Percentiles rank a stretch among this genome's conserved stretches.
Conservation (phyloP, 2,888 invertebrate genomes). For the Dryadula phaetusa region DNA sequence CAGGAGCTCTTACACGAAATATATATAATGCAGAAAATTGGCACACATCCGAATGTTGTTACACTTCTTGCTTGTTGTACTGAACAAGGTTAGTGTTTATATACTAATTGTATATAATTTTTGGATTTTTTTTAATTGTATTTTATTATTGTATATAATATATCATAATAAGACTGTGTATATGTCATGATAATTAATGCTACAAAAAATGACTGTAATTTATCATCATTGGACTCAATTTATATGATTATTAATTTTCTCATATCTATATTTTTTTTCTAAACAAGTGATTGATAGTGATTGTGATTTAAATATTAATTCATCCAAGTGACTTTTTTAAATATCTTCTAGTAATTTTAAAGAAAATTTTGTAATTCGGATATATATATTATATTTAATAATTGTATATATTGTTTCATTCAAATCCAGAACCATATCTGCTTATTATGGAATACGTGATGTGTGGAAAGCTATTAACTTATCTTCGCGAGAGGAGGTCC, state of each 20-base stretch:
- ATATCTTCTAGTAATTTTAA: not conserved
- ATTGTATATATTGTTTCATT: too few species aligned
- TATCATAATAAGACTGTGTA: too few species aligned
- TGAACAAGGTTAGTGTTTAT: conserved; percentile 87
- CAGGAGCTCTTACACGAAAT: conserved; percentile 89
- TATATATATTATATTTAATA: too few species aligned
- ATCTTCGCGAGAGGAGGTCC: conserved; percentile 86
- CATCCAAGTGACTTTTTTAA: not conserved
- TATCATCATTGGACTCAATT: too few species aligned
- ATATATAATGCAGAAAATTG: conserved; percentile 92
- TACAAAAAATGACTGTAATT: too few species aligned
- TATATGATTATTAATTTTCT: too few species aligned
- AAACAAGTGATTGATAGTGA: too few species aligned
- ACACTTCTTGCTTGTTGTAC: conserved; percentile 92
- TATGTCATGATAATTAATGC: too few species aligned
- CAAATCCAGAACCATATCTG: conserved; percentile 93
- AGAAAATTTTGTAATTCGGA: not conserved
- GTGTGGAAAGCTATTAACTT: conserved; percentile 91
- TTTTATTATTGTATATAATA: too few species aligned
- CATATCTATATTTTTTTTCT: too few species aligned
- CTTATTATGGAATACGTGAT: conserved; percentile 94
- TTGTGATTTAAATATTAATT: not conserved
- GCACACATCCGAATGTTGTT: conserved; percentile 92
- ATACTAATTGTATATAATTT: too few species aligned
- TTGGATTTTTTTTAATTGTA: too few species aligned